Conservation (phyloP, 2,888 invertebrate species). For the Chamaedrilus cognettii region DNA sequence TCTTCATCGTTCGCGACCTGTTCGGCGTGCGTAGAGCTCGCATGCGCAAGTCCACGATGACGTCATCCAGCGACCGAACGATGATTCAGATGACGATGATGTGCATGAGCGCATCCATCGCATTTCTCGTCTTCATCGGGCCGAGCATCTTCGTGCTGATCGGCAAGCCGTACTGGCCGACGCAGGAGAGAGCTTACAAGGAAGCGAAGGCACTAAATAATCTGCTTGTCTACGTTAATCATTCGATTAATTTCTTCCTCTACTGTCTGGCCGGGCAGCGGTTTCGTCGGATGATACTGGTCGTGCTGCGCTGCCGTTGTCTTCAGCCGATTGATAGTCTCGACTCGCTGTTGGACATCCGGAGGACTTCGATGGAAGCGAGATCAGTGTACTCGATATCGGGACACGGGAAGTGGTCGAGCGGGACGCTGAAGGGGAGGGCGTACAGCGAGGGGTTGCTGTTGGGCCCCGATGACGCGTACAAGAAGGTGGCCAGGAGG, state of each 20-base stretch:
- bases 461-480: neutral
- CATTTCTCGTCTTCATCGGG: constrained; percentile 38
- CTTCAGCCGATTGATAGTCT: neutral
- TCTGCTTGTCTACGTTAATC: constrained; percentile 31
- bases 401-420: neutral
- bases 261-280: constrained; percentile 34
- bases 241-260: constrained; percentile 36
- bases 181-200: constrained; percentile 22
- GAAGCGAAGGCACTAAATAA: constrained; percentile 30
- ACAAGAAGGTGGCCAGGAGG: neutral
- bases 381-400: neutral
- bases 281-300: constrained; percentile 22
- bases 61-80: constrained; percentile 20
- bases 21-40: constrained; percentile 11
- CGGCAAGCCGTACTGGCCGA: constrained; percentile 37
- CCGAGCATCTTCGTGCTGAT: constrained; percentile 39
- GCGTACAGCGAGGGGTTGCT: constrained; percentile 5
- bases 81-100: constrained; percentile 34
- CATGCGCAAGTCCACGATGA: neutral
- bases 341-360: neutral
- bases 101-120: constrained; percentile 40
- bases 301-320: neutral
- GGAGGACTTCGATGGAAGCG: neutral
- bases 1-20: constrained; percentile 36
- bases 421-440: neutral